phyloP scores from a whole-genome alignment of 2,888 invertebrate species.

The Pedicia rivosa region DNA sequence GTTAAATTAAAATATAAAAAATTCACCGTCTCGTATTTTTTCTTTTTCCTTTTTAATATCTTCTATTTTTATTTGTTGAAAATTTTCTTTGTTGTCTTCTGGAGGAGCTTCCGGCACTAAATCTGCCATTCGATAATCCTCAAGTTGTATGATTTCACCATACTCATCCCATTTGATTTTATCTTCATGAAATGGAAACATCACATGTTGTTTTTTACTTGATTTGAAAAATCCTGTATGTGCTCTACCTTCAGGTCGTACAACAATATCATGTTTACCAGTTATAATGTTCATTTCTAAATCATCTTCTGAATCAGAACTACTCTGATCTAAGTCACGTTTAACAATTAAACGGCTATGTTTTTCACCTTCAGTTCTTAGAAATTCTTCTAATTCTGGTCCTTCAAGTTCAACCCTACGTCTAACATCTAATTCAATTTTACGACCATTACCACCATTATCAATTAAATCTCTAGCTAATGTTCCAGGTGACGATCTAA shows the following conservation, averaged over 20 bases:
- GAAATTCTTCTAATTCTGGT: conserved; percentile 57
- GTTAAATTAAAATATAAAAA: neutral
- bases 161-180: conserved; percentile 88
- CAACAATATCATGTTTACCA: conserved; percentile 78
- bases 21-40: conserved; percentile 10
- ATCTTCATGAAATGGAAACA: conserved; percentile 92
- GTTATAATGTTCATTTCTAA: conserved; percentile 71
- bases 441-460: conserved; percentile 50
- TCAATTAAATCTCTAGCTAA: conserved; percentile 65
- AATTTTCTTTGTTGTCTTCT: conserved; percentile 23
- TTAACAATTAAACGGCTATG: conserved; percentile 25
- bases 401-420: conserved; percentile 61
- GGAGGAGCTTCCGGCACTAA: conserved; percentile 22
- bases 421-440: conserved; percentile 52
- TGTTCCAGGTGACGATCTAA: conserved; percentile 66
- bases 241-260: conserved; percentile 52
- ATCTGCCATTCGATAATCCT: conserved; percentile 79
- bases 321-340: conserved; percentile 50
- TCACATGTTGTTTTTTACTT: conserved; percentile 83
- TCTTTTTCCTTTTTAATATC: conserved; percentile 16
- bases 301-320: conserved; percentile 69
- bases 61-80: conserved; percentile 14
- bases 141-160: conserved; percentile 85
- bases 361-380: conserved; percentile 45
- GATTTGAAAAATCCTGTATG: conserved; percentile 72